phyloP scores from a whole-genome alignment of 1,140 invertebrate genomes.

The Akabosia matsudoensis region DNA sequence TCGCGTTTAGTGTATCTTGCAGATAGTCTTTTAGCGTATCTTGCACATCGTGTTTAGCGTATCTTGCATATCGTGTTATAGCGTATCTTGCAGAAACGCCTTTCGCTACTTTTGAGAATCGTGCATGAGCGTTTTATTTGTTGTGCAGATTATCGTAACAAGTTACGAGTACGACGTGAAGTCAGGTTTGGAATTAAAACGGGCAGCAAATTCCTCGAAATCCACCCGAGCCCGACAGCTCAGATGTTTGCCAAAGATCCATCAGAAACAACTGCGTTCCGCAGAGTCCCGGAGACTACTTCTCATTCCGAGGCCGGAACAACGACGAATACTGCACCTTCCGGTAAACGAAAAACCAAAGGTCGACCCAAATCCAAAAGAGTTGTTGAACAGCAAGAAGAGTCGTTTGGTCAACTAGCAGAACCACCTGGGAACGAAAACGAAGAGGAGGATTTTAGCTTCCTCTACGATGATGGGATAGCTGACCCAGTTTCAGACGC shows the following conservation, averaged over 20 bases:
- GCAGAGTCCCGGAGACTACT: neutral
- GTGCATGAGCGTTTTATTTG: too few relatives aligned
- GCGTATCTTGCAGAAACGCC: too few relatives aligned
- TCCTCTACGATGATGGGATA: neutral
- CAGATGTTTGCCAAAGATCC: constrained; percentile 10
- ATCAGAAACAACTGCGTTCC: neutral
- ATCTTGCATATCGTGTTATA: too few relatives aligned
- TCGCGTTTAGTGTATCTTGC: too few relatives aligned
- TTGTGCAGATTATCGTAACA: constrained; percentile 13
- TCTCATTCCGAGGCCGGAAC: neutral
- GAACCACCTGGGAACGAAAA: too few relatives aligned
- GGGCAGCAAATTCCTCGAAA: neutral
- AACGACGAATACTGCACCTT: neutral
- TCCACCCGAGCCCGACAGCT: neutral
- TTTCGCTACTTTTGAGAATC: too few relatives aligned
- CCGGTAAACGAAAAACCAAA: too few relatives aligned
- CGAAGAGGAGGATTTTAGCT: neutral
- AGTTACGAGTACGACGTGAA: neutral
- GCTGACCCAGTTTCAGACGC: neutral
- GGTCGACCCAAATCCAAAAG: neutral
- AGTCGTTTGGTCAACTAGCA: too few relatives aligned
- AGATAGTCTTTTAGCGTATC: too few relatives aligned
- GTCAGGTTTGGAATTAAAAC: neutral
- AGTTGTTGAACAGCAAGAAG: neutral
- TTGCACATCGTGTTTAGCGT: too few relatives aligned